phyloP scores from a whole-genome alignment of 2,113 vertebrate genomes.

The Psilopsiagon aymara region DNA sequence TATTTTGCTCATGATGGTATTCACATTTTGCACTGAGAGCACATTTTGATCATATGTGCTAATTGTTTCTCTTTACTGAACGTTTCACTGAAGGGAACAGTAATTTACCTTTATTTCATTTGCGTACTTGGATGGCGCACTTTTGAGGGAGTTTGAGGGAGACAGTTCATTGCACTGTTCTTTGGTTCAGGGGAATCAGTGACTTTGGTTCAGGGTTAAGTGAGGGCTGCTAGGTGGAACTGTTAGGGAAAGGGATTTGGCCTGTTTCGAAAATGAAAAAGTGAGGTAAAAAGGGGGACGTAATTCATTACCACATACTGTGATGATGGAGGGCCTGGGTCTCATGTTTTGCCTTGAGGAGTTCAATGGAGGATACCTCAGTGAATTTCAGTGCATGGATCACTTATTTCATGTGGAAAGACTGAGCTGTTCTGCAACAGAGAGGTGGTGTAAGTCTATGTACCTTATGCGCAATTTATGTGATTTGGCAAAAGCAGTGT shows the following conservation, averaged over 20 bases:
- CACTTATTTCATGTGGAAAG: background rate
- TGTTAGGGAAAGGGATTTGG: background rate
- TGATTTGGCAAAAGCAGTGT: background rate
- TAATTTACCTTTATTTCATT: background rate
- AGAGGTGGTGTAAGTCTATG: background rate
- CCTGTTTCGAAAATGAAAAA: background rate
- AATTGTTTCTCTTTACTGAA: background rate
- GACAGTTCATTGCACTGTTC: background rate
- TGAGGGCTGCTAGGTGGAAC: background rate
- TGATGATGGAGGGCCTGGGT: background rate
- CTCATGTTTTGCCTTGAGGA: background rate
- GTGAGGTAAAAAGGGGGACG: background rate
- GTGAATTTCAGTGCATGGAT: background rate
- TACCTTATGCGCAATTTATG: background rate
- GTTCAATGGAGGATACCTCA: background rate
- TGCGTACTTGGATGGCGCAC: fast-evolving
- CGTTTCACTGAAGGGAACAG: background rate
- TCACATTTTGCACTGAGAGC: background rate
- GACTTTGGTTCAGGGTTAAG: background rate
- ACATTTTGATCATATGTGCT: background rate
- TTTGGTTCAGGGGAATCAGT: background rate
- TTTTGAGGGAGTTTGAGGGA: background rate
- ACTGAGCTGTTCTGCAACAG: background rate
- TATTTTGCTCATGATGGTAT: background rate
- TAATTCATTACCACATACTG: fast-evolving